phyloP scores from a whole-genome alignment of 2,888 invertebrate genomes.

The Orthonevra nobilis region DNA sequence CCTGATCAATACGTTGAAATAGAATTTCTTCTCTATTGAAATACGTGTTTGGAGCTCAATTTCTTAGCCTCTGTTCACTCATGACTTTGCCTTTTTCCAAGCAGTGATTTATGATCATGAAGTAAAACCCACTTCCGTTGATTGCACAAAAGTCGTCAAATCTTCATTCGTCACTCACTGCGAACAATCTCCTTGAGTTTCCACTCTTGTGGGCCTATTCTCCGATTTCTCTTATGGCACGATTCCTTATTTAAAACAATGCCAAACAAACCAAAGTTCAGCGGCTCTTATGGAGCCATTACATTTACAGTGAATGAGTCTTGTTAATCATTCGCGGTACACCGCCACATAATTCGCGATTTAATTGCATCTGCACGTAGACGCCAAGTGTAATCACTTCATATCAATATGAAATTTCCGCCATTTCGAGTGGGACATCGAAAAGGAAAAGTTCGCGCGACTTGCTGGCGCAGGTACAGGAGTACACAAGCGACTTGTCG shows the following conservation, averaged over 20 bases:
- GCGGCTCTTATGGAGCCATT: background rate
- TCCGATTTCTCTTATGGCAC: background rate
- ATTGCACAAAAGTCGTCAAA: too few relatives aligned
- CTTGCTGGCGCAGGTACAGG: background rate
- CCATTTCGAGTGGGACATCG: conserved; percentile 30
- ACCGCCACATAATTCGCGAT: conserved; percentile 23
- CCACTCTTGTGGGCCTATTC: too few relatives aligned
- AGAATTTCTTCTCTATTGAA: too few relatives aligned
- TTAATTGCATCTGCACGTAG: conserved; percentile 40
- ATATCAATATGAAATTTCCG: conserved; percentile 33
- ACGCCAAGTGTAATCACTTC: conserved; percentile 9
- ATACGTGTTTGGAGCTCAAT: too few relatives aligned
- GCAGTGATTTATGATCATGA: too few relatives aligned
- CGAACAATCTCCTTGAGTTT: too few relatives aligned
- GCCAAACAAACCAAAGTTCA: background rate
- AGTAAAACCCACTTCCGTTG: too few relatives aligned
- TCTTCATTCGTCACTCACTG: too few relatives aligned
- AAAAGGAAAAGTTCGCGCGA: conserved; percentile 7
- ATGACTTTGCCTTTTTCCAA: too few relatives aligned
- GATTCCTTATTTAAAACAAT: background rate
- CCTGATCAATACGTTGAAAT: too few relatives aligned
- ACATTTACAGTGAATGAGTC: conserved; percentile 2
- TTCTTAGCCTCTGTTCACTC: too few relatives aligned
- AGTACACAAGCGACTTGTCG: background rate
- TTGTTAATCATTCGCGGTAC: conserved; percentile 17